A percentile compares a stretch with the other conserved stretches of the same genome.
Conservation (phyloP, 2,888 invertebrate genomes). For the Pterostichus madidus region DNA sequence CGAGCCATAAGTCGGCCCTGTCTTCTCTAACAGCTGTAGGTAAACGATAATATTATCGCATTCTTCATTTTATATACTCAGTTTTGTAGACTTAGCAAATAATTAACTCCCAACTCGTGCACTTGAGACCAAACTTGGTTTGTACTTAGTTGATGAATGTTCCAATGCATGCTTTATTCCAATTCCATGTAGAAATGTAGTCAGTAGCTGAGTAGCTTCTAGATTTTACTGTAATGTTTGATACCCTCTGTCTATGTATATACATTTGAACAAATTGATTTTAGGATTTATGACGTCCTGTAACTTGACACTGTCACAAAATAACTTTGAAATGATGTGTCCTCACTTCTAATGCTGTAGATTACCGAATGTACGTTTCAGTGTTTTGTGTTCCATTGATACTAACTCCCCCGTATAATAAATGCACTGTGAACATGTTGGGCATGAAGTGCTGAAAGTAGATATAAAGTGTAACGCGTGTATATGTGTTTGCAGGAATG, state of each 20-base stretch:
- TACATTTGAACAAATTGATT: no score
- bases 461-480: background rate
- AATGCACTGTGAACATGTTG: no score
- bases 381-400: no score
- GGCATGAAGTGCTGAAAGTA: no score
- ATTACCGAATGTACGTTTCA: no score
- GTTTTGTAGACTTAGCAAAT: conserved; percentile 38
- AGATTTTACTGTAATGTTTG: background rate
- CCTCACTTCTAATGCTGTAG: no score
- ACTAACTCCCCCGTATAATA: no score
- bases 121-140: conserved; percentile 41
- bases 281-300: no score
- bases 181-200: conserved; percentile 20
- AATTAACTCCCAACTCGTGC: conserved; percentile 42
- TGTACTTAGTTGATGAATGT: conserved; percentile 24
- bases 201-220: conserved; percentile 27
- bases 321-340: no score
- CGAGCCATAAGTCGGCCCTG: conserved; percentile 75
- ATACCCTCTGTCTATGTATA: no score
- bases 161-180: conserved; percentile 33
- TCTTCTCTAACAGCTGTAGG: conserved; percentile 67
- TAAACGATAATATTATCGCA: conserved; percentile 56
- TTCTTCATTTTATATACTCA: conserved; percentile 45
- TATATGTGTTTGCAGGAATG: conserved; percentile 74
- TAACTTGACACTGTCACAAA: no score